Conservation (phyloP, 1,140 invertebrate species). For the Drosophila sturtevanti region DNA sequence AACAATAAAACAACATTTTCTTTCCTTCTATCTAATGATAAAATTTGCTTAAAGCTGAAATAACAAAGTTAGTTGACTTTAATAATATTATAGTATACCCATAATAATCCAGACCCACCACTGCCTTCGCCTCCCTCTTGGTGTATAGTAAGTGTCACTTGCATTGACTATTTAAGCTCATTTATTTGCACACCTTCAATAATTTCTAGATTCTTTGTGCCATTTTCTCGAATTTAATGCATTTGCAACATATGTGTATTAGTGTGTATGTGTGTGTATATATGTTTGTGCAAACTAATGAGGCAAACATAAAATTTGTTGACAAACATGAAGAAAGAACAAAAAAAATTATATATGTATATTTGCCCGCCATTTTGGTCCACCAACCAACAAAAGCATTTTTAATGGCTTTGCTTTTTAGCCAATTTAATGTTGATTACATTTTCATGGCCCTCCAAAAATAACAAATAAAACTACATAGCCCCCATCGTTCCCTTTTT, state of each 20-base stretch:
- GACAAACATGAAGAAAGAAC: conserved; percentile 24
- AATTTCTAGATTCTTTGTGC: conserved; percentile 4
- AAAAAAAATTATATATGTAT: conserved; percentile 44
- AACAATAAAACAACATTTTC: no score
- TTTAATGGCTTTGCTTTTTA: conserved; percentile 49
- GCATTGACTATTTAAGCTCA: conserved; percentile 50
- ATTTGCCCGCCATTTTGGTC: conserved; percentile 8
- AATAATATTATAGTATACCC: neutral
- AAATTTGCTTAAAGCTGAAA: no score
- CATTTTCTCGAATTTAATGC: conserved; percentile 47
- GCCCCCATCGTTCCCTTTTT: neutral
- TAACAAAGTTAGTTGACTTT: neutral
- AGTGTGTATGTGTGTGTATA: conserved; percentile 14
- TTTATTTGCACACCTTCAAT: conserved; percentile 69
- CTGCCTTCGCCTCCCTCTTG: neutral
- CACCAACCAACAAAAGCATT: conserved; percentile 24
- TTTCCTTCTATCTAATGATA: no score
- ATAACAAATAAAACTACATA: conserved; percentile 2
- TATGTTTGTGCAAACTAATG: conserved; percentile 53
- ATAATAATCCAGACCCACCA: no score
- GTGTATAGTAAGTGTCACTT: conserved; percentile 36
- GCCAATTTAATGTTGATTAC: conserved; percentile 70
- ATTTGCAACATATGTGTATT: conserved; percentile 20
- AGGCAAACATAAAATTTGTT: conserved; percentile 45
- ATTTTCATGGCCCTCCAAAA: conserved; percentile 54